Evolutionary conservation across 1,140 invertebrate species (phyloP).

Genomic region (Cydia fagiglandana): DNA sequence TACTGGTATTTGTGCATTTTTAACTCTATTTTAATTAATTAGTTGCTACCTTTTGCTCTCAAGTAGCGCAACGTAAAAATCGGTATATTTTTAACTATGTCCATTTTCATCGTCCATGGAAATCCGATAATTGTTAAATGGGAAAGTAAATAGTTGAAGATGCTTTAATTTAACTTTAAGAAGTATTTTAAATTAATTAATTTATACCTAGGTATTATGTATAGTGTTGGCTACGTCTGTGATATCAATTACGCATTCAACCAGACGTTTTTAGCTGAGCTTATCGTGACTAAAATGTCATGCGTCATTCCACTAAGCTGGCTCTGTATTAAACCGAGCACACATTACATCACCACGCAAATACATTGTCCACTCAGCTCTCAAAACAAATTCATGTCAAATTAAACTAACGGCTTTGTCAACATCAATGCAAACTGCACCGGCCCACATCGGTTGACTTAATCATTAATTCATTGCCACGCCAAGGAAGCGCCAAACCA

Average conservation of each 20-base stretch:
- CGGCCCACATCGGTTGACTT: constrained; percentile 49
- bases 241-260: not conserved
- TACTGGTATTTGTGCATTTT: too few relatives aligned
- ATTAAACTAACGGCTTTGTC: constrained; percentile 35
- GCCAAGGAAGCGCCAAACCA: constrained; percentile 70
- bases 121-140: too few relatives aligned
- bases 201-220: not conserved
- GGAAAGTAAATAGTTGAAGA: too few relatives aligned
- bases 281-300: not conserved
- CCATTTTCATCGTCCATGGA: too few relatives aligned
- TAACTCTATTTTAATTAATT: too few relatives aligned
- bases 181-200: too few relatives aligned
- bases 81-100: too few relatives aligned
- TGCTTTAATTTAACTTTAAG: too few relatives aligned
- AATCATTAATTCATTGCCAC: constrained; percentile 75
- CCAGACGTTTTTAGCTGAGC: constrained; percentile 1
- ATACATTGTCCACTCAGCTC: constrained; percentile 6
- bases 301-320: constrained; percentile 9
- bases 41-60: too few relatives aligned
- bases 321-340: not conserved
- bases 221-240: not conserved
- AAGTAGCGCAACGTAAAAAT: too few relatives aligned
- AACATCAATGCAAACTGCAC: constrained; percentile 74
- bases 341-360: constrained; percentile 16
- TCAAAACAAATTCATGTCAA: constrained; percentile 8